phyloP scores from a whole-genome alignment of 2,888 invertebrate genomes.

The Anorthoa munda region DNA sequence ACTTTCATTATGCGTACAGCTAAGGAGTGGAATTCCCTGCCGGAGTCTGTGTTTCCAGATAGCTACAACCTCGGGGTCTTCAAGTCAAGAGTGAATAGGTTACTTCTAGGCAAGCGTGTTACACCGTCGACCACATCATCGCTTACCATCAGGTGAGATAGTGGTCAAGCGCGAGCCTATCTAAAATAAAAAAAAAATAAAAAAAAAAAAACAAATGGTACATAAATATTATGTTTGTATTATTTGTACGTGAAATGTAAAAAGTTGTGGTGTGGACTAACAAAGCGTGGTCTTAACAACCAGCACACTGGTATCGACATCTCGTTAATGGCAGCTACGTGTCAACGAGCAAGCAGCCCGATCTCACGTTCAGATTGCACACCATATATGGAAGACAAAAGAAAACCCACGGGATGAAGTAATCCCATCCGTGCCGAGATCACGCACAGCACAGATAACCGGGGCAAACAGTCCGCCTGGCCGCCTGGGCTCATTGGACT shows the following conservation, averaged over 20 bases:
- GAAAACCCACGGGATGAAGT: slow-evolving; percentile 72
- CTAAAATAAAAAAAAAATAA: too few relatives aligned
- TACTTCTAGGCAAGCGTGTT: too few relatives aligned
- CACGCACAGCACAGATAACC: slow-evolving; percentile 78
- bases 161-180: too few relatives aligned
- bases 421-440: slow-evolving; percentile 75
- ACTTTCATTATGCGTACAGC: too few relatives aligned
- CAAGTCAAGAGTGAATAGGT: too few relatives aligned
- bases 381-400: slow-evolving; percentile 75
- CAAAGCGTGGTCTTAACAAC: slow-evolving; percentile 56
- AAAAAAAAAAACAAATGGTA: too few relatives aligned
- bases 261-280: slow-evolving; percentile 22
- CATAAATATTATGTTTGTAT: not conserved
- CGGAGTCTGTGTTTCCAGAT: too few relatives aligned
- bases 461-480: slow-evolving; percentile 75
- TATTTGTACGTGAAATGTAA: slow-evolving; percentile 21
- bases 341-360: slow-evolving; percentile 68
- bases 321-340: slow-evolving; percentile 74
- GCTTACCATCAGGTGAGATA: too few relatives aligned
- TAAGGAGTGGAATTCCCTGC: too few relatives aligned
- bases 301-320: slow-evolving; percentile 56
- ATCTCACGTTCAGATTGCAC: slow-evolving; percentile 75
- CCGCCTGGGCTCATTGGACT: slow-evolving; percentile 80
- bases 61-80: too few relatives aligned
- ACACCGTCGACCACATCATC: too few relatives aligned